Evolutionary conservation across 2,888 invertebrate genomes (phyloP).

Genomic region (Rotaria socialis): DNA sequence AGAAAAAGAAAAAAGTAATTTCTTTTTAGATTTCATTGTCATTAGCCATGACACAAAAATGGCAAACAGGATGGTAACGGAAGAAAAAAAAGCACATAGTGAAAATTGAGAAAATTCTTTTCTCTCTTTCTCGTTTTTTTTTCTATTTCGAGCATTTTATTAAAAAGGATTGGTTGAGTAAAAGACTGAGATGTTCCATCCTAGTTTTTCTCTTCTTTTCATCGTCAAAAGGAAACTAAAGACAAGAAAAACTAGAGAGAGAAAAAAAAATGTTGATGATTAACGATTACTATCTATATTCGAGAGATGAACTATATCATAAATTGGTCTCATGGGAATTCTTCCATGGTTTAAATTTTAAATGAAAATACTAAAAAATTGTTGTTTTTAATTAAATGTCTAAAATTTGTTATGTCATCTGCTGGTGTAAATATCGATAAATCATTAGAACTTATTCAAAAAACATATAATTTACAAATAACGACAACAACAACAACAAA

Average conservation of each 20-base stretch:
- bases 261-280: neutral
- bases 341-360: neutral
- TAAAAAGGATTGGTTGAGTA: neutral
- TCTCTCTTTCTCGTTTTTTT: neutral
- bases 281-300: neutral
- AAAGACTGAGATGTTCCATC: neutral
- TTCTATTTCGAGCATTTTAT: neutral
- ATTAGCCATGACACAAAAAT: too few species aligned
- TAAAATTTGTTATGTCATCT: neutral
- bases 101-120: neutral
- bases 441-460: conserved; percentile 13
- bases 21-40: too few species aligned
- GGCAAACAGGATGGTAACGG: neutral
- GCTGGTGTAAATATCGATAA: neutral
- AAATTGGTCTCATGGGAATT: neutral
- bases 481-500: too few species aligned
- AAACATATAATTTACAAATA: neutral
- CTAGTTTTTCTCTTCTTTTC: neutral
- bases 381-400: neutral
- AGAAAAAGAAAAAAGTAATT: too few species aligned
- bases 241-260: neutral
- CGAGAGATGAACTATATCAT: neutral
- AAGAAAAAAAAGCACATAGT: neutral
- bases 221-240: too few species aligned
- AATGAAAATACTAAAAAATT: neutral